Evolutionary conservation across 2,113 vertebrate genomes (phyloP), one percentile per base, ranked within the genome.

Genomic region (Montifringilla adamsi): DNA sequence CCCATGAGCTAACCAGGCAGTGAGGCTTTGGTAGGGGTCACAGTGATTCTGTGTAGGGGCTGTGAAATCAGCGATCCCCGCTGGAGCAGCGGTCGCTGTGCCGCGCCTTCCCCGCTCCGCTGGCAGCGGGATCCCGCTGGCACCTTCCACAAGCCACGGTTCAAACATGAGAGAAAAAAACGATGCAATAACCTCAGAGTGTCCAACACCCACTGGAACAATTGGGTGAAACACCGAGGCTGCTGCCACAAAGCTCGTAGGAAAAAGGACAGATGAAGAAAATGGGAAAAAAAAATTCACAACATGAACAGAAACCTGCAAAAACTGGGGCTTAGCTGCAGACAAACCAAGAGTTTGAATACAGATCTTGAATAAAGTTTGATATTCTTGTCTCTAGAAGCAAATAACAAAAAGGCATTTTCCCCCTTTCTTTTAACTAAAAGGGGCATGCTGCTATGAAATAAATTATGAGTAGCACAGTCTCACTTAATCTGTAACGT

Each of bases 41-140:
- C 70, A 52, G 0, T 11, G 44, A 74, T 30, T 70, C 84, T 0
- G 0, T 18, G 49, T 1, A 75, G 39, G 39, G 37, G 37, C 31
- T 30, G 11, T 2, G 50, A 35, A 77, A 66, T 1, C 56, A 52
- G 56, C 1, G 5, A 84, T 44, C 2, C 50, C 11, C n/a, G 10
- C 17, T 7, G 2, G 10, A 67, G 39, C 30, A 64, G 62, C 3
- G 59, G 10, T 26, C 19, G 47, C 64, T 28, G 55, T 3, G 59
- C 50, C 39, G 46, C 0, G 6, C 44, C 8, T 3, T 24, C 47
- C 56, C 67, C 35, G 59, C 44, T 31, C 64, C 1, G 1, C 6
- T 14, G n/a, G 6, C 70, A 24, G 27, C 0, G 0, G 60, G 28
- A 24, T 43, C 62, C n/a, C 0, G 0, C 44, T 2, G 15, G 53